Conservation (phyloP, 2,797 vertebrate genomes). For the Semaprochilodus insignis region DNA sequence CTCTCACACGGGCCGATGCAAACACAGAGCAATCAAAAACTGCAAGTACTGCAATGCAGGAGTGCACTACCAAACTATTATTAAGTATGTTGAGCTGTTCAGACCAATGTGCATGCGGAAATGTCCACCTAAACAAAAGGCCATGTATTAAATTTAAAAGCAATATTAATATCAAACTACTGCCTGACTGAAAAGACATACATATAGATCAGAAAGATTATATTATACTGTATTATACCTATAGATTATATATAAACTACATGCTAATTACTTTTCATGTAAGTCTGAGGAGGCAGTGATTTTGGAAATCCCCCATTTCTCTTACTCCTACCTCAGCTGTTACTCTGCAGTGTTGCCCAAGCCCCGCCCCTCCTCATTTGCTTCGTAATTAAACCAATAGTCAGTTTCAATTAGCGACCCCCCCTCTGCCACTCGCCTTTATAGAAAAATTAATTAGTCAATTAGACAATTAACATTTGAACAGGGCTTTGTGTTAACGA, state of each 20-base stretch:
- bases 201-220: no score
- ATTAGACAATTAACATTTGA: slow-evolving; percentile 90
- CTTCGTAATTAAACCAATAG: slow-evolving; percentile 87
- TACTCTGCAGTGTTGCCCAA: slow-evolving; percentile 41
- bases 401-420: slow-evolving; percentile 83
- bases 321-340: slow-evolving; percentile 63
- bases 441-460: slow-evolving; percentile 88
- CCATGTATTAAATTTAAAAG: no score
- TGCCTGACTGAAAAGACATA: no score
- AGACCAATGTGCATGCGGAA: neutral
- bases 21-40: slow-evolving; percentile 30
- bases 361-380: slow-evolving; percentile 56
- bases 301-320: slow-evolving; percentile 48
- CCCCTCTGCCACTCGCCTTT: slow-evolving; percentile 76
- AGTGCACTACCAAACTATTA: neutral
- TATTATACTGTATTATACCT: no score
- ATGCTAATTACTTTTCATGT: neutral
- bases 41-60: slow-evolving; percentile 8
- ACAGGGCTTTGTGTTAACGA: slow-evolving; percentile 88
- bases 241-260: neutral
- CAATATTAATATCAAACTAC: no score
- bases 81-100: neutral
- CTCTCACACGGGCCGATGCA: slow-evolving; percentile 14
- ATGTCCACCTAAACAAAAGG: neutral
- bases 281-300: neutral